Percentiles rank a stretch among this genome's conserved stretches.
phyloP scores from a whole-genome alignment of 2,888 invertebrate genomes.

The Bombylius discolor region DNA sequence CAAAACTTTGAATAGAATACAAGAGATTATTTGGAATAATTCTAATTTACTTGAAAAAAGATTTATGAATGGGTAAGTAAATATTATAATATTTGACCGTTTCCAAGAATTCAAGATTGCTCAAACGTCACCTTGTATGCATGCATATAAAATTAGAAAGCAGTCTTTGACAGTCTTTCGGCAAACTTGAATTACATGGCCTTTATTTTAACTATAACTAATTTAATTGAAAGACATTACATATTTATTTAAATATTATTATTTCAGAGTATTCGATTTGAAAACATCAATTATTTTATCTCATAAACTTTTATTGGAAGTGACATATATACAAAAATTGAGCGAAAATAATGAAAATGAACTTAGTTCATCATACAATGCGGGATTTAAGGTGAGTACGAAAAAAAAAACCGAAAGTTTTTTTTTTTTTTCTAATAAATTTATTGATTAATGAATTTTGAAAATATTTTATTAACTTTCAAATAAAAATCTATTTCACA shows the following conservation, averaged over 20 bases:
- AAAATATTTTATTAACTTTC: no score
- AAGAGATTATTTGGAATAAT: constrained; percentile 45
- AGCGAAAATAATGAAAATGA: constrained; percentile 16
- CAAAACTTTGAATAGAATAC: constrained; percentile 24
- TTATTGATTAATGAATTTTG: not conserved
- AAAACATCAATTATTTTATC: constrained; percentile 17
- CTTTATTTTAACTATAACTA: no score
- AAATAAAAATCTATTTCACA: constrained; percentile 1
- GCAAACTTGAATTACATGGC: no score
- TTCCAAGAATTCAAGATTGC: constrained; percentile 17
- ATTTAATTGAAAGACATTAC: not conserved
- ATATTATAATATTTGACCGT: constrained; percentile 26
- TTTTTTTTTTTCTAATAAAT: not conserved
- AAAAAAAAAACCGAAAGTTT: not conserved
- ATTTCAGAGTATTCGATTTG: constrained; percentile 5
- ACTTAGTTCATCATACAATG: constrained; percentile 19
- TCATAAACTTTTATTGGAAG: constrained; percentile 23
- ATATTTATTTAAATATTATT: not conserved
- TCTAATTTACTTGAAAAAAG: constrained; percentile 15
- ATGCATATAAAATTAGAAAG: no score
- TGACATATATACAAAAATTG: constrained; percentile 21
- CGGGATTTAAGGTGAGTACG: constrained; percentile 13
- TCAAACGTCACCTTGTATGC: not conserved
- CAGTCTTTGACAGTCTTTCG: no score
- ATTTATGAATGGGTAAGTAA: constrained; percentile 2